Conservation (phyloP, 1,140 invertebrate genomes). For the Drosophila elegans region DNA sequence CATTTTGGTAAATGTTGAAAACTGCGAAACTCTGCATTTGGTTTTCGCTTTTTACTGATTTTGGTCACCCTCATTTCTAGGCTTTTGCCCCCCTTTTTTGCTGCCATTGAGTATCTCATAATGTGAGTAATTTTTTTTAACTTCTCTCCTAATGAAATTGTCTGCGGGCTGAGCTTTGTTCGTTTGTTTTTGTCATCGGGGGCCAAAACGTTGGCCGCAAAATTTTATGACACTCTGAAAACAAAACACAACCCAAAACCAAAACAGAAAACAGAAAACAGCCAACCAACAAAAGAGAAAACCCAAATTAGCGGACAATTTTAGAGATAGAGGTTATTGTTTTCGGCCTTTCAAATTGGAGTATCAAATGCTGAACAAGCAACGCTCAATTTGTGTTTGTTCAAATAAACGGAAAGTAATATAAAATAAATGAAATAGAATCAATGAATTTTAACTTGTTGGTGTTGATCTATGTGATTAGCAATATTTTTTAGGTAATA, state of each 20-base stretch:
- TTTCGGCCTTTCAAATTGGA: conserved; percentile 18
- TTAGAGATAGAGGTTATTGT: conserved; percentile 26
- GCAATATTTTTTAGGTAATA: no score
- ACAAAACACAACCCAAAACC: conserved; percentile 25
- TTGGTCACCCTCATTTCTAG: conserved; percentile 47
- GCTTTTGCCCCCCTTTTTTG: background rate
- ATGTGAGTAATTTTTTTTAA: conserved; percentile 51
- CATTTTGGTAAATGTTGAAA: conserved; percentile 69
- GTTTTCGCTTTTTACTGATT: conserved; percentile 46
- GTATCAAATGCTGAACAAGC: conserved; percentile 20
- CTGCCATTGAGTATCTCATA: conserved; percentile 47
- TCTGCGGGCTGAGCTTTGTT: conserved; percentile 62
- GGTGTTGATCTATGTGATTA: background rate
- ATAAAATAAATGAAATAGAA: background rate
- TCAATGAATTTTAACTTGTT: background rate
- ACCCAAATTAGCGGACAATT: conserved; percentile 52
- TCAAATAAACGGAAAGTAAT: background rate
- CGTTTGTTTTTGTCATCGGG: conserved; percentile 55
- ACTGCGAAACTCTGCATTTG: conserved; percentile 58
- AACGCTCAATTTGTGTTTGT: background rate
- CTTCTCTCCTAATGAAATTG: conserved; percentile 73
- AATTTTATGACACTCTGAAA: conserved; percentile 63
- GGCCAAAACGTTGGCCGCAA: conserved; percentile 47
- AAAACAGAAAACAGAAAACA: conserved; percentile 31
- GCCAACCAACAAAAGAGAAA: conserved; percentile 23